phyloP scores from a whole-genome alignment of 64 coral and sea anemone genomes.

The Pocillopora damicornis region DNA sequence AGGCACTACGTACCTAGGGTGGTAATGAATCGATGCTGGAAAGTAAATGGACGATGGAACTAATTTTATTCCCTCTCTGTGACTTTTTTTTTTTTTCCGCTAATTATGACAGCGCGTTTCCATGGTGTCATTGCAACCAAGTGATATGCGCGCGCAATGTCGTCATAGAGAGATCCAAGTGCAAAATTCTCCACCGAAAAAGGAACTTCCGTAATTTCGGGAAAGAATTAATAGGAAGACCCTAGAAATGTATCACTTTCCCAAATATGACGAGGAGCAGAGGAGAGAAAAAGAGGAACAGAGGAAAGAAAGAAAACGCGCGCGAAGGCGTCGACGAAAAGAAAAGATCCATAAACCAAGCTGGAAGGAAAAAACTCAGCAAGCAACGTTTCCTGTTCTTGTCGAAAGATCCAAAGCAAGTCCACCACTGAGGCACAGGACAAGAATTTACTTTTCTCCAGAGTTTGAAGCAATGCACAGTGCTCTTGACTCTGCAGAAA shows the following conservation, averaged over 20 bases:
- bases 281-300: slow-evolving; percentile 7
- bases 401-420: slow-evolving; percentile 39
- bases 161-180: background rate
- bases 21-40: too few relatives aligned
- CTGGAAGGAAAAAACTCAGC: background rate
- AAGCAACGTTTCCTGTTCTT: slow-evolving; percentile 36
- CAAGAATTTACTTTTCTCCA: background rate
- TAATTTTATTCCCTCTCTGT: too few relatives aligned
- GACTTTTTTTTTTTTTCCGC: too few relatives aligned
- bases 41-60: too few relatives aligned
- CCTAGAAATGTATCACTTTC: slow-evolving; percentile 8
- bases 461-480: background rate
- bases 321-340: slow-evolving; percentile 23
- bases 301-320: slow-evolving; percentile 14
- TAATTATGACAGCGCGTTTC: background rate
- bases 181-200: background rate
- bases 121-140: background rate
- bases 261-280: background rate
- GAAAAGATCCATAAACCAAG: background rate
- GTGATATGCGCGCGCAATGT: background rate
- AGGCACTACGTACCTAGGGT: too few relatives aligned
- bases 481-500: slow-evolving; percentile 22
- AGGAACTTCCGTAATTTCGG: background rate
- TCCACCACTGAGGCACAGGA: slow-evolving; percentile 22
- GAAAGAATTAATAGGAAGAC: background rate